Conservation (phyloP, 2,888 invertebrate species). For the Papilio gigon region DNA sequence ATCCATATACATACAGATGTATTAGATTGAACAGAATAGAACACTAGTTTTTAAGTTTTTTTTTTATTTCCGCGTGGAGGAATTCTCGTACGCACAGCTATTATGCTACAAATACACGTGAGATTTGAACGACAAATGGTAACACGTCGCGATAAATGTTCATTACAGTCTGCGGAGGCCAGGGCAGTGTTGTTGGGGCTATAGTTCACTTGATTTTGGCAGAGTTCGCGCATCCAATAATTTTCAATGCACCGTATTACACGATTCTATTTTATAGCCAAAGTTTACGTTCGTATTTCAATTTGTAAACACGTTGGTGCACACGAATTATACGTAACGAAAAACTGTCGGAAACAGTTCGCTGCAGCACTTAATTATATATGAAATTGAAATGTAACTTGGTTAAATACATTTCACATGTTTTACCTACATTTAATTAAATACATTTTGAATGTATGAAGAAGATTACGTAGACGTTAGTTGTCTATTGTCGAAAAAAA, state of each 20-base stretch:
- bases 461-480: no score
- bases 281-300: conserved; percentile 12
- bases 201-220: conserved; percentile 25
- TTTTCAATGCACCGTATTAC: conserved; percentile 27
- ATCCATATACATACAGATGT: no score
- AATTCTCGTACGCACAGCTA: no score
- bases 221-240: conserved; percentile 9
- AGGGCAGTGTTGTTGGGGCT: conserved; percentile 20
- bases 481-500: no score
- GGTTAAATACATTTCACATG: neutral
- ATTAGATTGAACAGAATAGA: no score
- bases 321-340: neutral
- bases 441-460: no score
- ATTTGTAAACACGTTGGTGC: conserved; percentile 1
- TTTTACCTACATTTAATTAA: neutral
- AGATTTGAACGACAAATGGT: neutral
- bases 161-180: conserved; percentile 11
- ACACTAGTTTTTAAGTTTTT: no score
- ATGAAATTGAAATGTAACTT: neutral
- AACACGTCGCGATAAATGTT: conserved; percentile 23
- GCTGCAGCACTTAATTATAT: conserved; percentile 1
- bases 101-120: conserved; percentile 8
- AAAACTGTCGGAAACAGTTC: neutral
- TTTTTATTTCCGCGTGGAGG: no score
- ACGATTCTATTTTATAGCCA: conserved; percentile 14